Conservation (phyloP, 1,140 invertebrate species). For the Drosophila nikananu region DNA sequence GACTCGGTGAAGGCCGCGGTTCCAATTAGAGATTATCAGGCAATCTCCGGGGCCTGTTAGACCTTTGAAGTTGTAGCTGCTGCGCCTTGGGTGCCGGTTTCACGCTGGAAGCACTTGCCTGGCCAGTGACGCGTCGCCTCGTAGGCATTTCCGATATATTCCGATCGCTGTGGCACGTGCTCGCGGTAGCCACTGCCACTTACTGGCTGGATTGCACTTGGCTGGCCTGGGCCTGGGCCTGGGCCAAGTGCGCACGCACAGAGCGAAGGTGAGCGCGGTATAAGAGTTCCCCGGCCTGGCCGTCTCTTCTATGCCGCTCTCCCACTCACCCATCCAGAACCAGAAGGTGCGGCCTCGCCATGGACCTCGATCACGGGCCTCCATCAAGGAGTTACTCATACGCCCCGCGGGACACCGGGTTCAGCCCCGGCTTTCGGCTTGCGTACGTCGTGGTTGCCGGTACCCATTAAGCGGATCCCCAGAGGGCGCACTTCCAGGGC, state of each 20-base stretch:
- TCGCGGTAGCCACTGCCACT: not conserved
- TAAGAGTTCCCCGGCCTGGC: conserved; percentile 17
- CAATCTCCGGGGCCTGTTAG: not conserved
- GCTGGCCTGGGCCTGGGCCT: conserved; percentile 1
- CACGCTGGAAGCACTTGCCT: conserved; percentile 9
- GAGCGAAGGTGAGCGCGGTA: not conserved
- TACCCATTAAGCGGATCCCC: conserved; percentile 5
- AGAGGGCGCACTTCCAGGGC: not conserved
- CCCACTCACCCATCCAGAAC: not conserved
- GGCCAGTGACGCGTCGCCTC: conserved; percentile 24
- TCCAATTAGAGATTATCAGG: not conserved
- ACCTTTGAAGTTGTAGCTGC: not conserved
- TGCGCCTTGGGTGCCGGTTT: conserved; percentile 2
- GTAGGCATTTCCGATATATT: conserved; percentile 69
- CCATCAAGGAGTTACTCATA: conserved; percentile 3
- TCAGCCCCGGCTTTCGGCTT: not conserved
- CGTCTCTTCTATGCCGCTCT: conserved; percentile 16
- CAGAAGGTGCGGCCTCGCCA: not conserved
- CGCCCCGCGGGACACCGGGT: conserved; percentile 2
- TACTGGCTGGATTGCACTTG: conserved; percentile 33
- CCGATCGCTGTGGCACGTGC: conserved; percentile 27
- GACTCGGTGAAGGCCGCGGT: not conserved
- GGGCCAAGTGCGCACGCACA: conserved; percentile 1
- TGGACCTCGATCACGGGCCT: not conserved
- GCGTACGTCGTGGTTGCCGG: not conserved